Base-by-base conservation (phyloP, 2,113 vertebrate genomes). In the Chrysemys picta region DNA sequence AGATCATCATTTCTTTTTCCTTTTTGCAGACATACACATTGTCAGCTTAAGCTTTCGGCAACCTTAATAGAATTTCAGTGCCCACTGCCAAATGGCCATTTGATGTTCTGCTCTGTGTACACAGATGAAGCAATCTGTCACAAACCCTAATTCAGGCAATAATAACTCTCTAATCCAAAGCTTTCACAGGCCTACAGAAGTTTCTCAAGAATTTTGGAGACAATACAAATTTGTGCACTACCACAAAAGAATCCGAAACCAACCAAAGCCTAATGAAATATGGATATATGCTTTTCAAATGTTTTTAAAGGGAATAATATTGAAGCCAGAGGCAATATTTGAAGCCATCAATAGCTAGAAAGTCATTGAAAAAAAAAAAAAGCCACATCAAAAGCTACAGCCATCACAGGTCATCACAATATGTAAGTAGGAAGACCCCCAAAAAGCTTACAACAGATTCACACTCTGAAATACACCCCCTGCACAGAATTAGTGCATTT, bases 61-160 rank as follows among this genome's bases (percentile, higher is more conserved):
- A 95, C 96, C 96, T 97, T 97, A 97, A 98, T 95, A 97, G 97
- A 98, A 97, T 97, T 95, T 96, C 97, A 95, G 92, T 92, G 96
- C 90, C 96, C 96, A 96, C 86, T 97, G 97, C 97, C 97, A 97
- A 98, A 97, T 97, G 93, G 96, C 95, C 95, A 97, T 97, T 97
- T 97, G 97, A 97, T 96, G 97, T 97, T 96, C 96, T 97, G 92
- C 95, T 96, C 96, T 94, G 93, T 95, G 97, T 97, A 96, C 96
- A 96, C 93, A 96, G 96, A 96, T 96, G 96, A 97, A 96, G 96
- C 95, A 97, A 96, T 97, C 94, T 91, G 95, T 98, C 97, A 96
- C 95, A 96, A 89, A 50, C 93, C 88, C 95, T 97, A 97, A 97
- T 97, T 96, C 90, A 97, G 96, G 93, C 96, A 96, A 91, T 88